Percentiles rank a stretch among this genome's conserved stretches.
phyloP scores from a whole-genome alignment of 1,140 invertebrate species.

The Drosophila triauraria region DNA sequence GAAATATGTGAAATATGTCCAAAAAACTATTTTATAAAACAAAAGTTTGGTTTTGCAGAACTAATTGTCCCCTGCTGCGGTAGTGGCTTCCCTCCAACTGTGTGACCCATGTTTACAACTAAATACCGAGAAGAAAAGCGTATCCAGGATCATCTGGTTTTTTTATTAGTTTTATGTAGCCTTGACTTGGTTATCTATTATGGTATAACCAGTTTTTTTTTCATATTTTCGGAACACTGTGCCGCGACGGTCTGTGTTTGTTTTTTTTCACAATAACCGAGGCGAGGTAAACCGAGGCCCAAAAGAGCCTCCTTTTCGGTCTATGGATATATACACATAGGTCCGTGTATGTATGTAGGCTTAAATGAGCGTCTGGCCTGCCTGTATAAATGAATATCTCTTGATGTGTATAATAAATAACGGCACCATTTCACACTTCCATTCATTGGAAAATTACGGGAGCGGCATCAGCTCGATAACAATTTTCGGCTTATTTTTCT shows the following conservation, averaged over 20 bases:
- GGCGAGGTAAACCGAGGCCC: slow-evolving; percentile 14
- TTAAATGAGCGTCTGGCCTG: background rate
- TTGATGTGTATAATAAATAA: slow-evolving; percentile 34
- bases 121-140: background rate
- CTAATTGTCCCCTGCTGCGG: slow-evolving; percentile 7
- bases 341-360: background rate
- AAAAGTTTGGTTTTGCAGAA: background rate
- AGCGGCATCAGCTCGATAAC: background rate
- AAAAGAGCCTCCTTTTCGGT: slow-evolving; percentile 11
- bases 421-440: slow-evolving; percentile 52
- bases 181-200: background rate
- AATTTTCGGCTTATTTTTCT: slow-evolving; percentile 21
- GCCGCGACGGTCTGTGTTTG: background rate
- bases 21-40: slow-evolving; percentile 8
- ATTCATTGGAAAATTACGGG: slow-evolving; percentile 49
- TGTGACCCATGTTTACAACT: background rate
- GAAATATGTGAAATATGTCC: slow-evolving; percentile 17
- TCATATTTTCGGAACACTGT: slow-evolving; percentile 4
- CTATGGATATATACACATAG: slow-evolving; percentile 8
- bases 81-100: background rate
- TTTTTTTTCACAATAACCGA: slow-evolving; percentile 53
- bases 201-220: no score
- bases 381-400: background rate
- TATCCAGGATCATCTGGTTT: background rate
- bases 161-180: background rate